Evolutionary conservation across 2,888 invertebrate genomes (phyloP), one percentile per base, ranked within the genome.

Genomic region (Linnaemya vulpina): DNA sequence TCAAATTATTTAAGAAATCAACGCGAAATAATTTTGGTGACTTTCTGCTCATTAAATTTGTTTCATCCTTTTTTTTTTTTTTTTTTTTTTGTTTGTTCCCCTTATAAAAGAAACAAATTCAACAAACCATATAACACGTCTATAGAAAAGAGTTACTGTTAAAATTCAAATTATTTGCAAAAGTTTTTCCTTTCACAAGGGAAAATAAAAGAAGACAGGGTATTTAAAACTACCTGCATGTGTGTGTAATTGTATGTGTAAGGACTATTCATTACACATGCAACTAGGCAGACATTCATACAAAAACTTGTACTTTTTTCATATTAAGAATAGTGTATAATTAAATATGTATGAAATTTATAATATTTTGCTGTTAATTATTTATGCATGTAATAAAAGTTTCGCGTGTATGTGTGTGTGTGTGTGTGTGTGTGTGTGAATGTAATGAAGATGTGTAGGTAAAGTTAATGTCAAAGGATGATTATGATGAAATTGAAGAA

Each of bases 41-140:
- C 68, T 51, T 74, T 80, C 67, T 80, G 74, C 74, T 81, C 80
- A 81, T 81, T 81, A 74, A 67, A 49, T 74, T 20, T 74, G n/a
- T n/a, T n/a, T n/a, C n/a, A n/a, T n/a, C n/a, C n/a, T n/a, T n/a
- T n/a, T n/a, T n/a, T n/a, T n/a, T n/a, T n/a, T n/a, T n/a, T n/a
- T n/a, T n/a, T n/a, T n/a, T n/a, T n/a, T n/a, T n/a, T n/a, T 40
- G 74, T 38, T 9, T 63, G 30, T 30, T 11, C 25, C 17, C 30
- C 20, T 65, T 13, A 79, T 22, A 55, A 63, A 71, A 38, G 17
- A 20, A 30, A 68, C 7, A 55, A 65, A 58, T n/a, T 15, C 15
- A 53, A 20, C 35, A 53, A 46, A 25, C 30, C 15, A 53, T 17
- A 9, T 1, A 25, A 22, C 9, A 30, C 17, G 60, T 13, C 49